Conservation (phyloP, 1,140 invertebrate genomes). For the Littorina saxatilis region DNA sequence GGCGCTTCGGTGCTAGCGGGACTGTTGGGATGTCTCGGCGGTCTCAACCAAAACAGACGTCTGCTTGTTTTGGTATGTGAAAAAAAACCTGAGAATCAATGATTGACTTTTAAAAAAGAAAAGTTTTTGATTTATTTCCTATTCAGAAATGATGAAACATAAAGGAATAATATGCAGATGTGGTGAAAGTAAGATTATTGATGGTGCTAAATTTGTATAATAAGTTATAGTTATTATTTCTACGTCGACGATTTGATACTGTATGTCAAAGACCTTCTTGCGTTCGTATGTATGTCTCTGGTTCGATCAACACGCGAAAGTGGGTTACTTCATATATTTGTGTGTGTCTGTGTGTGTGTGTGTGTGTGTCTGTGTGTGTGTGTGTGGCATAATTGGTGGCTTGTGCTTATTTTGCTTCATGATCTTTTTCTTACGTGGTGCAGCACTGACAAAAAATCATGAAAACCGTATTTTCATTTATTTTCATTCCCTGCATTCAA, state of each 20-base stretch:
- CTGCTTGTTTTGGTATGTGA: slow-evolving; percentile 7
- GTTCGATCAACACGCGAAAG: neutral
- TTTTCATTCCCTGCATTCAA: too few relatives aligned
- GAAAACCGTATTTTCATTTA: too few relatives aligned
- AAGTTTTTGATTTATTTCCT: too few relatives aligned
- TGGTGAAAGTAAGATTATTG: neutral
- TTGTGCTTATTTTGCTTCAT: too few relatives aligned
- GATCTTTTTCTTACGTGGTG: too few relatives aligned
- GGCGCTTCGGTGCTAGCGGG: slow-evolving; percentile 19
- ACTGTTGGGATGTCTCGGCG: slow-evolving; percentile 19
- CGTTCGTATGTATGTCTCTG: neutral
- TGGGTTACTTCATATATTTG: neutral
- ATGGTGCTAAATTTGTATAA: neutral
- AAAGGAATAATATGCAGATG: neutral
- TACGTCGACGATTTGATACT: neutral
- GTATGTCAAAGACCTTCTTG: neutral
- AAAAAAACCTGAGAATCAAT: neutral
- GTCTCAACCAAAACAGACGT: slow-evolving; percentile 19
- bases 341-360: neutral
- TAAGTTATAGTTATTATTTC: neutral
- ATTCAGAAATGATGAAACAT: neutral
- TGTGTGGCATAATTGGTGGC: neutral
- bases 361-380: slow-evolving; percentile 6
- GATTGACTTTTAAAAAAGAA: neutral
- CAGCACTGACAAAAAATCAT: too few relatives aligned